These are phyloP conservation scores for Acronicta aceris DNA, from an alignment of 2,888 invertebrate genomes.

Conservation along the genomic window DNA sequence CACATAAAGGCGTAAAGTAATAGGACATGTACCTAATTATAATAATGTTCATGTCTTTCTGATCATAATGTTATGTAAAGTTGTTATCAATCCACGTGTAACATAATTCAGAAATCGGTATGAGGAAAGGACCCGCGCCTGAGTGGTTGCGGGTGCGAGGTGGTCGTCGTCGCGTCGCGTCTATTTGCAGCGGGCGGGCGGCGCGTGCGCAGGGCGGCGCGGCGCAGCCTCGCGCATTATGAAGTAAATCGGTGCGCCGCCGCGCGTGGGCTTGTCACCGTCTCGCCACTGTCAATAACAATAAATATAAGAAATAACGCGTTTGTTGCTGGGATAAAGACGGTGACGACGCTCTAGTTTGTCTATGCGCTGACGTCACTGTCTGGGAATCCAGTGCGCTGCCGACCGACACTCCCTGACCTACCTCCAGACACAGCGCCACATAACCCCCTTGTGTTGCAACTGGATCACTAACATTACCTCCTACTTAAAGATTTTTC, in stretches of 20 bases:
- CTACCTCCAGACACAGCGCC: slow-evolving; percentile 80
- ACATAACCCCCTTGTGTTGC: slow-evolving; percentile 57
- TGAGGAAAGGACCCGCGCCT: slow-evolving; percentile 6
- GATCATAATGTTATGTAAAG: no score
- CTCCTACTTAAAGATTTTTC: slow-evolving; percentile 7
- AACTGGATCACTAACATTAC: slow-evolving; percentile 20
- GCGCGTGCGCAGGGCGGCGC: slow-evolving; percentile 67
- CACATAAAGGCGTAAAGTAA: no score
- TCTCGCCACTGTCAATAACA: slow-evolving; percentile 86
- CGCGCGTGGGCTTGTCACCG: slow-evolving; percentile 86
- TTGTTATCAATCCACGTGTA: slow-evolving; percentile 7
- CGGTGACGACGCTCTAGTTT: slow-evolving; percentile 86
- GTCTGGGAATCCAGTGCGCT: slow-evolving; percentile 86
- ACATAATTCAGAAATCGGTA: slow-evolving; percentile 9
- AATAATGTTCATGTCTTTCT: no score
- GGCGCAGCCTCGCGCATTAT: slow-evolving; percentile 63
- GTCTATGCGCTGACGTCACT: slow-evolving; percentile 85
- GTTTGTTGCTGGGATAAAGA: slow-evolving; percentile 82
- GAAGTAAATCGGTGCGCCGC: slow-evolving; percentile 74
- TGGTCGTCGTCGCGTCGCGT: slow-evolving; percentile 39
- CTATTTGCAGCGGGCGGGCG: slow-evolving; percentile 76
- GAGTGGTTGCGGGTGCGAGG: slow-evolving; percentile 16
- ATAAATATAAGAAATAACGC: slow-evolving; percentile 86
- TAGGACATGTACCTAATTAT: no score
- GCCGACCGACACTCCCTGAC: slow-evolving; percentile 80